Conservation (phyloP, 1,140 invertebrate genomes). For the Centruroides sculpturatus region DNA sequence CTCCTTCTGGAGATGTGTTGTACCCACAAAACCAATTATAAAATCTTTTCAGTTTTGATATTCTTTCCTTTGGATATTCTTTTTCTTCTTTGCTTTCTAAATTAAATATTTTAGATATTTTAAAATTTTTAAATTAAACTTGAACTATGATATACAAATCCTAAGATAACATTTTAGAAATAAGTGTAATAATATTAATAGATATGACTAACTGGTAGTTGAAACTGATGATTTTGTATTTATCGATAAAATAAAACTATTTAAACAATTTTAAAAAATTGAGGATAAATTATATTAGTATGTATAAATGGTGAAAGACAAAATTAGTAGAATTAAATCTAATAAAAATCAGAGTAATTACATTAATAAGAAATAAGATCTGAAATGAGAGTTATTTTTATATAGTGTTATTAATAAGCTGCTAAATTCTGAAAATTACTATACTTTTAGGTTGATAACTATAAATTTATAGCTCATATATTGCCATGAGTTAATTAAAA, state of each 20-base stretch:
- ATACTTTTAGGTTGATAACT: too few species aligned
- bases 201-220: not conserved
- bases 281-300: too few species aligned
- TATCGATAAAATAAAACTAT: not conserved
- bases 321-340: too few species aligned
- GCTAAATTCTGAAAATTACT: too few species aligned
- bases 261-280: too few species aligned
- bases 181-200: not conserved
- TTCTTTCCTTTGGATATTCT: not conserved
- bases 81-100: not conserved
- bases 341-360: too few species aligned
- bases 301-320: too few species aligned
- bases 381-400: too few species aligned
- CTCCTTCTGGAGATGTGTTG: not conserved
- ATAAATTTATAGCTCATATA: too few species aligned
- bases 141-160: not conserved
- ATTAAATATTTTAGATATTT: not conserved
- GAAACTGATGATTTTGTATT: not conserved
- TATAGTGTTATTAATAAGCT: too few species aligned
- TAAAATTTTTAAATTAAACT: not conserved
- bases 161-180: not conserved
- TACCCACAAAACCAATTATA: conserved; percentile 10
- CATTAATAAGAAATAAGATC: too few species aligned
- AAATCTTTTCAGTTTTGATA: conserved; percentile 1
- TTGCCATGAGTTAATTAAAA: too few species aligned